These are phyloP conservation scores for Plecotus auritus DNA, from an alignment of 2,113 vertebrate species.

Conservation along the genomic window DNA sequence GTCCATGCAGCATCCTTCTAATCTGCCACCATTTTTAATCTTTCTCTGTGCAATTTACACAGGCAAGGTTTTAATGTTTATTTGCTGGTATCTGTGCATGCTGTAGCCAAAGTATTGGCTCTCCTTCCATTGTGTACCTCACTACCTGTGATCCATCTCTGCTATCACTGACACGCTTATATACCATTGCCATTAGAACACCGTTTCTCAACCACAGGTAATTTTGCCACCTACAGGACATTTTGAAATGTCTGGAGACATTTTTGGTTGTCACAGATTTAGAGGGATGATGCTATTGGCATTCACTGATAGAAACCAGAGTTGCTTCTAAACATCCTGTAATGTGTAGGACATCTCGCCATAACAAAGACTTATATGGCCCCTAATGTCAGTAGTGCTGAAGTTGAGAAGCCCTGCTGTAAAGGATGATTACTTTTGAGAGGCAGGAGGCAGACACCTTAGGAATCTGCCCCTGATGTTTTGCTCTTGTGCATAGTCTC, in stretches of 20 bases:
- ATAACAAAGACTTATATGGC: neutral
- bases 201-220: neutral
- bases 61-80: neutral
- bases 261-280: slow-evolving; percentile 22
- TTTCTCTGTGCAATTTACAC: neutral
- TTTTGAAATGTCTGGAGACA: slow-evolving; percentile 28
- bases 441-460: neutral
- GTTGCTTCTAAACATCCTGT: neutral
- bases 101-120: neutral
- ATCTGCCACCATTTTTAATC: too few relatives aligned
- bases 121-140: neutral
- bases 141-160: neutral
- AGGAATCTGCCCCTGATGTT: neutral
- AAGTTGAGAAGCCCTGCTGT: slow-evolving; percentile 21
- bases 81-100: neutral
- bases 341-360: neutral
- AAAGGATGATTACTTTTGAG: neutral
- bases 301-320: slow-evolving; percentile 1
- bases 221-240: neutral
- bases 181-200: neutral
- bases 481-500: neutral
- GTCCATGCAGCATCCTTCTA: too few relatives aligned
- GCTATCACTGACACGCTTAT: neutral
- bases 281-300: neutral
- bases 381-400: neutral